Evolutionary conservation across 2,113 vertebrate genomes (phyloP), one percentile per base, ranked within the genome.

Genomic region (Passerina amoena): DNA sequence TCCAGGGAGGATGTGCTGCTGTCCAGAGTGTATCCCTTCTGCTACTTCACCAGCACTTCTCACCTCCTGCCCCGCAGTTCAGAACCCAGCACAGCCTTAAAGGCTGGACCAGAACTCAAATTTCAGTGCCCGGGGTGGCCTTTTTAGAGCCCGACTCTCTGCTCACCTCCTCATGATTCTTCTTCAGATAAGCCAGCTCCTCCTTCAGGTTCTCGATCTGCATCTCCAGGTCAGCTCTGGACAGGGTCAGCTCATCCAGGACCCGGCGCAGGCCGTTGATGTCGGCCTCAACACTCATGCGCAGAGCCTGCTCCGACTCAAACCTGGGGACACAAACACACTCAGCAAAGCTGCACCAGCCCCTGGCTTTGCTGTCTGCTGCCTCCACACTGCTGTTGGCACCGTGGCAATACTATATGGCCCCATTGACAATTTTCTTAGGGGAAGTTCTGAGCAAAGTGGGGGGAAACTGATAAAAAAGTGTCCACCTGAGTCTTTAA

Each of bases 141-240:
- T 37, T 48, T 30, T 18, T 4, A n/a, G 35, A 72, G 20, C 66
- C 27, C 16, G 97, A 5, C 27, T 37, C 54, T 8, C 8, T 35
- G 28, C 93, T 92, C 88, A 96, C 93, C 95, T 96, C 95, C 71
- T 96, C 93, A 0, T 99, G 99, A 97, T 99, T 99, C 98, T 98
- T 99, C 96, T 94, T 98, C 64, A 99, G 98, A 91, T 95, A 98
- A 86, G 98, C 97, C 86, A 99, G 97, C 89, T 99, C 81, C 92
- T 99, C 99, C 78, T 98, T 99, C 92, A 99, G 96, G 24, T 96
- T 97, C 96, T 99, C 99, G 0, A 99, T 98, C 98, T 99, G 98
- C 97, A 98, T 98, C 98, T 99, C 99, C 97, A 99, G 96, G 64
- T 99, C 98, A 0, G 98, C 97, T 14, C 98, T 97, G 72, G 97